Evolutionary conservation across 2,113 vertebrate genomes (phyloP), one percentile per base, ranked within the genome.

Genomic region (Mormoops blainvillei): DNA sequence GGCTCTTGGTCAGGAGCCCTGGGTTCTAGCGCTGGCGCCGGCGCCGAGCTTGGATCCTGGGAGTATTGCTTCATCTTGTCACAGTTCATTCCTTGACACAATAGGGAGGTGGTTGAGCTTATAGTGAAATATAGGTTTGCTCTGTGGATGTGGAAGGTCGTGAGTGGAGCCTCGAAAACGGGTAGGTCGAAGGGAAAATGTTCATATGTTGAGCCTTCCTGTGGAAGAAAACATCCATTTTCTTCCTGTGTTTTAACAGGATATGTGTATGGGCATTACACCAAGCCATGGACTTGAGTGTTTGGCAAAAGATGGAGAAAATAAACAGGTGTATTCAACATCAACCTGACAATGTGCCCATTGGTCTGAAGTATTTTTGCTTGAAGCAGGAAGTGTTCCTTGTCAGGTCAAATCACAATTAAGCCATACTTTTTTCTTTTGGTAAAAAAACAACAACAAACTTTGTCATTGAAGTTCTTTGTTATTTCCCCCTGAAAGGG

Each of bases 381-480:
- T 87, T 96, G 89, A 84, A 96, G 97, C 77, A 38, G 41, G 15
- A 4, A 10, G 9, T 80, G 38, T 87, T 97, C 91, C 93, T 87
- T 96, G 18, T 78, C n/a, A 58, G 48, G 73, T 97, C 41, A 81
- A 94, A 50, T 96, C 76, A 87, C 48, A 33, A 81, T 78, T 50
- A 71, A 95, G 67, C 48, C 7, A 54, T 87, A 36, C 22, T 41
- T 84, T 68, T 20, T 58, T 71, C 56, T 88, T 89, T 67, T 78
- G 61, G 61, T 31, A 63, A 63, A 63, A 63, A 63, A 63, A 48
- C 48, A 48, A 48, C 48, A 48, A 48, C 48, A 48, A 1, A 18
- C 54, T 54, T 65, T 36, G 20, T 87, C 24, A 58, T 36, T 83
- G 84, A 95, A 65, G 16, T 85, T 80, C 76, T 80, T 61, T 77